Conservation (phyloP, 2,797 vertebrate genomes). For the Darevskia nairensis region DNA sequence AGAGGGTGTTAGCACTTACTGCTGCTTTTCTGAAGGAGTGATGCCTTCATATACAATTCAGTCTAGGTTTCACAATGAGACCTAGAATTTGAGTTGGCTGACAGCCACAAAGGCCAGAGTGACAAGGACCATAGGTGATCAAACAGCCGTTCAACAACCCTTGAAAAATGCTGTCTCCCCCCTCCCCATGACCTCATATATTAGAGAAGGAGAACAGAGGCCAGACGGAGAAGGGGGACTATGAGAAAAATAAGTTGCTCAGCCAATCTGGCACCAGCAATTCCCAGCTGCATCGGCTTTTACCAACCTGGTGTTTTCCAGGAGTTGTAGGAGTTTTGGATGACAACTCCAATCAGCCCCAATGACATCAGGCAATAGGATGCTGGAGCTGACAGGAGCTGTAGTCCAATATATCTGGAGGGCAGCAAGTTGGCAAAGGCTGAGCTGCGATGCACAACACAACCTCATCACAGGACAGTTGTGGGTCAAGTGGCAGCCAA, state of each 20-base stretch:
- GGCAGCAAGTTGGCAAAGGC: no score
- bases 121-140: no score
- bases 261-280: background rate
- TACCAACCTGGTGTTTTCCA: no score
- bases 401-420: no score
- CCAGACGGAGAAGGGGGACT: background rate
- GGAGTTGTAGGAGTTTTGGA: no score
- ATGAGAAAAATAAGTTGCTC: no score
- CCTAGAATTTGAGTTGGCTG: background rate
- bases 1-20: background rate
- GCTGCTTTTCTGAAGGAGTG: background rate
- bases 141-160: background rate
- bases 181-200: background rate
- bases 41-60: background rate
- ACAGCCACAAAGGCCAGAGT: no score
- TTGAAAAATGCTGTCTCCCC: background rate
- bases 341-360: no score
- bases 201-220: background rate
- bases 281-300: background rate
- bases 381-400: no score
- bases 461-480: background rate
- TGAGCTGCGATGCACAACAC: no score
- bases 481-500: background rate
- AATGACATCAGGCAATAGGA: no score
- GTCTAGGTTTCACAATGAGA: no score